Evolutionary conservation across 2,888 invertebrate species (phyloP).

Genomic region (Chironomus tentans): DNA sequence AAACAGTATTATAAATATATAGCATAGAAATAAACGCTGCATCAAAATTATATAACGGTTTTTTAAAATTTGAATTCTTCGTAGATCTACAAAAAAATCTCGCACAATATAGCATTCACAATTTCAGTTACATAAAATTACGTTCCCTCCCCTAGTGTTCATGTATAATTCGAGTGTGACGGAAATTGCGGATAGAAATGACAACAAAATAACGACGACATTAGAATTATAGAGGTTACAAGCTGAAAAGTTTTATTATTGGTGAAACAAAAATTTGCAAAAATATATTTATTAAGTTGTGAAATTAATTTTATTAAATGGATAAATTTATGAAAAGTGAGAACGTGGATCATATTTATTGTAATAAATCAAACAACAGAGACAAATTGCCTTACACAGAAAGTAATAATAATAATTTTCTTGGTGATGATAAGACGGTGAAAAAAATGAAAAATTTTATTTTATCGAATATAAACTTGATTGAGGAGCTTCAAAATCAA

Average conservation of each 20-base stretch:
- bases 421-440: conserved; percentile 18
- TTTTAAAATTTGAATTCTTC: not conserved
- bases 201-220: conserved; percentile 11
- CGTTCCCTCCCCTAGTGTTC: not conserved
- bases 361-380: conserved; percentile 3
- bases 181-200: not conserved
- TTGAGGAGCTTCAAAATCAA: conserved; percentile 82
- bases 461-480: conserved; percentile 73
- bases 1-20: too few relatives aligned
- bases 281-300: not conserved
- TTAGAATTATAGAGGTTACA: not conserved
- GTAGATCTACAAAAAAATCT: not conserved
- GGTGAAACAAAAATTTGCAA: not conserved
- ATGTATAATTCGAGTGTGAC: not conserved
- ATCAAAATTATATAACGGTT: not conserved
- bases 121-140: not conserved
- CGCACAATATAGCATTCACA: not conserved
- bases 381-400: conserved; percentile 11
- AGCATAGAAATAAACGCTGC: too few relatives aligned
- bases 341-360: conserved; percentile 25
- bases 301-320: conserved; percentile 11
- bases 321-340: conserved; percentile 16
- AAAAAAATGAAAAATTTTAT: conserved; percentile 60
- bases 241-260: not conserved
- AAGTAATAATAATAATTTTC: conserved; percentile 10